These are phyloP conservation scores for Clinocottus analis DNA, from an alignment of 2,113 vertebrate species.

Conservation along the genomic window DNA sequence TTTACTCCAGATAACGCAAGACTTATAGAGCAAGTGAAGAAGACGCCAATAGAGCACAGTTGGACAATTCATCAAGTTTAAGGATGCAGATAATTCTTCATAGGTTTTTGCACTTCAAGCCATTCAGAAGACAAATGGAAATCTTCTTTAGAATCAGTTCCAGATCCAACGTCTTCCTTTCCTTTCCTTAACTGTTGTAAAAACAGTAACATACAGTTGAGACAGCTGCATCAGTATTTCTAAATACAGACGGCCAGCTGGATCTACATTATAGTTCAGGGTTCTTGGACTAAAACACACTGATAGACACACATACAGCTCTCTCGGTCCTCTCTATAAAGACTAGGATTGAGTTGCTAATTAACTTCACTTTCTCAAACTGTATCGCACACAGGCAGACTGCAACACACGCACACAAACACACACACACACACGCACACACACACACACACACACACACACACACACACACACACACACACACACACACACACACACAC, in stretches of 20 bases:
- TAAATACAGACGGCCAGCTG: conserved; percentile 32
- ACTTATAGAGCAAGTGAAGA: conserved; percentile 48
- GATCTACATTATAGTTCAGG: conserved; percentile 15
- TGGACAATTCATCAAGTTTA: conserved; percentile 35
- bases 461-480: conserved; percentile 46
- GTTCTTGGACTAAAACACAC: conserved; percentile 29
- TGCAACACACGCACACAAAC: conserved; percentile 43
- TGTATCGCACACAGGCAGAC: conserved; percentile 72
- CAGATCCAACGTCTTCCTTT: conserved; percentile 7
- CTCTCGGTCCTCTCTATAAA: conserved; percentile 71
- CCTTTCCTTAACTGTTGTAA: neutral
- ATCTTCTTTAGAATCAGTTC: conserved; percentile 11
- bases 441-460: conserved; percentile 49
- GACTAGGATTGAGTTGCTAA: conserved; percentile 82
- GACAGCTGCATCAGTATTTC: conserved; percentile 1
- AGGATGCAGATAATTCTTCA: conserved; percentile 21
- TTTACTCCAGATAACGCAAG: conserved; percentile 64
- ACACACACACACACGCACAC: conserved; percentile 47
- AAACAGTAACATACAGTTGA: neutral
- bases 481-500: conserved; percentile 41
- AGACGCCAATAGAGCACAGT: conserved; percentile 31
- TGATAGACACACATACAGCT: conserved; percentile 56
- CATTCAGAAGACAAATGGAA: conserved; percentile 29
- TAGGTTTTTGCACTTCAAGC: conserved; percentile 12
- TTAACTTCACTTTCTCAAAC: conserved; percentile 80